Percentiles rank a stretch among this genome's conserved stretches.
phyloP scores from a whole-genome alignment of 2,888 invertebrate genomes.

The Dascillus cervinus region DNA sequence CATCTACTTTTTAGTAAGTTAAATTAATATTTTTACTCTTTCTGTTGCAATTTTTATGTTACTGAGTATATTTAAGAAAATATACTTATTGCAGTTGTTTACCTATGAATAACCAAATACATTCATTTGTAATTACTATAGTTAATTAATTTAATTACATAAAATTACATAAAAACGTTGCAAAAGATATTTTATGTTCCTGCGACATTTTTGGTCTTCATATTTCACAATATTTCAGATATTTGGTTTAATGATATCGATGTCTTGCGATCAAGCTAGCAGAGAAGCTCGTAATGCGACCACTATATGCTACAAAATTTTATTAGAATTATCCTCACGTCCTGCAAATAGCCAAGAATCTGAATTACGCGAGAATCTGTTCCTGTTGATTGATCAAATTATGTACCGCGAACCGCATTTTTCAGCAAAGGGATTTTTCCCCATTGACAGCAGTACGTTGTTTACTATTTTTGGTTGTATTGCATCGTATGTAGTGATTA shows the following conservation, averaged over 20 bases:
- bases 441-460: slow-evolving; percentile 13
- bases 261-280: slow-evolving; percentile 16
- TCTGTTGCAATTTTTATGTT: no score
- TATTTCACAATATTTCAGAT: no score
- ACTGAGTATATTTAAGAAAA: no score
- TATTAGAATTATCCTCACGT: slow-evolving; percentile 15
- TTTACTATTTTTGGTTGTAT: slow-evolving; percentile 16
- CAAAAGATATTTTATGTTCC: no score
- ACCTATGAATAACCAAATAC: no score
- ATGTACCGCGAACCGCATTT: slow-evolving; percentile 8
- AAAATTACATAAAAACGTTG: no score
- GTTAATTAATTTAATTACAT: no score
- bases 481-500: slow-evolving; percentile 16
- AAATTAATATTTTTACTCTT: no score
- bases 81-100: no score
- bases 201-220: no score
- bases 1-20: no score
- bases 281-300: slow-evolving; percentile 19
- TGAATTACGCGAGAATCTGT: slow-evolving; percentile 7
- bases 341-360: slow-evolving; percentile 6
- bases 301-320: slow-evolving; percentile 17
- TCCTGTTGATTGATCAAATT: slow-evolving; percentile 12
- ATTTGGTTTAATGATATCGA: slow-evolving; percentile 15
- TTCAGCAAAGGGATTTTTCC: slow-evolving; percentile 17
- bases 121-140: no score